Conservation (phyloP, 2,113 vertebrate genomes). For the Hymenochirus boettgeri region DNA sequence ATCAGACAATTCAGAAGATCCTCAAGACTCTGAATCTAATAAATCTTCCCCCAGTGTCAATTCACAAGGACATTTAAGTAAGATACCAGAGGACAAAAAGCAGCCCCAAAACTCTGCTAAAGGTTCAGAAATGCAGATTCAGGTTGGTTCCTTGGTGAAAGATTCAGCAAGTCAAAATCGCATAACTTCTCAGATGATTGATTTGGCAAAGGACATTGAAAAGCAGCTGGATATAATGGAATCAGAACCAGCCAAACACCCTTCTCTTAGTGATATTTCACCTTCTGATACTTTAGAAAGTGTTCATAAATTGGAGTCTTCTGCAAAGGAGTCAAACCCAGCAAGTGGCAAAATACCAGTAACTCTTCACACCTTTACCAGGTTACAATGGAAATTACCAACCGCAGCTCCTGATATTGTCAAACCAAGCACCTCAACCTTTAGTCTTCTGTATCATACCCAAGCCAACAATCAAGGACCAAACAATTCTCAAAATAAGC, state of each 20-base stretch:
- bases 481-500: not conserved
- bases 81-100: not conserved
- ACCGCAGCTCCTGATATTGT: rapidly evolving
- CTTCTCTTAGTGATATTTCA: not conserved
- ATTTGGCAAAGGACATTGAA: constrained; percentile 5
- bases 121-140: not conserved
- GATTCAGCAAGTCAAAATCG: not conserved
- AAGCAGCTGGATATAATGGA: constrained; percentile 31
- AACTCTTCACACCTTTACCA: not conserved
- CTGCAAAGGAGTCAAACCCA: not conserved
- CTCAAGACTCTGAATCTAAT: not conserved
- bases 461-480: not conserved
- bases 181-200: constrained; percentile 17
- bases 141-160: not conserved
- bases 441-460: not conserved
- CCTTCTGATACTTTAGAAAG: not conserved
- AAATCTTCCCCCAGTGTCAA: not conserved
- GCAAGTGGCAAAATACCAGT: not conserved
- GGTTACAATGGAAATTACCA: not conserved
- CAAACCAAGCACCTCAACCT: not conserved
- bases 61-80: not conserved
- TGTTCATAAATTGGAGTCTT: not conserved
- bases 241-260: not conserved
- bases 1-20: not conserved
- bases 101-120: not conserved